A percentile compares a stretch with the other conserved stretches of the same genome.
Evolutionary conservation across 1,140 invertebrate species (phyloP).

Genomic region (Ostrea edulis): DNA sequence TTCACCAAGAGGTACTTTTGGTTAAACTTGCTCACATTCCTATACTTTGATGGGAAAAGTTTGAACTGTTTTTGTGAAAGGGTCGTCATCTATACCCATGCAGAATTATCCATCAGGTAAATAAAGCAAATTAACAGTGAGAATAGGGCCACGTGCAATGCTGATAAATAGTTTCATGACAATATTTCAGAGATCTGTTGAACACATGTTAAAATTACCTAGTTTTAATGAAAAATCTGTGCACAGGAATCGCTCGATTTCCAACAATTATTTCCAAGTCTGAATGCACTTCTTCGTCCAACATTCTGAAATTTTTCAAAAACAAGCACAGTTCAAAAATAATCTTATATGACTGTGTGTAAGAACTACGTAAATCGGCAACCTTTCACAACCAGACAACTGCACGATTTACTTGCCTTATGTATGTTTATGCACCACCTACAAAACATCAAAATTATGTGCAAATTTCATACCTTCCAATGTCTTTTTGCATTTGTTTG

Average conservation of each 20-base stretch:
- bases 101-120: too few relatives aligned
- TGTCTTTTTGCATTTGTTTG: conserved; percentile 51
- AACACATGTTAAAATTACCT: conserved; percentile 54
- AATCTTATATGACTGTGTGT: neutral
- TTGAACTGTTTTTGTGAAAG: too few relatives aligned
- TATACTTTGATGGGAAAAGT: too few relatives aligned
- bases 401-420: neutral
- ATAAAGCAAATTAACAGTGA: too few relatives aligned
- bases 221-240: conserved; percentile 57
- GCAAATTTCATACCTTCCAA: conserved; percentile 30
- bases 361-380: neutral
- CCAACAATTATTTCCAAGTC: conserved; percentile 57
- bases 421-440: neutral
- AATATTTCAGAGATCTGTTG: neutral
- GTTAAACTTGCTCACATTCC: too few relatives aligned
- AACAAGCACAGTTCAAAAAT: neutral
- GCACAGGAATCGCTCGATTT: conserved; percentile 44
- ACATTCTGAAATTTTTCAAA: conserved; percentile 53
- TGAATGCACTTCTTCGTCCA: conserved; percentile 56
- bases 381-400: neutral
- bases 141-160: too few relatives aligned
- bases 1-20: too few relatives aligned
- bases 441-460: neutral
- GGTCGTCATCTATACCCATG: too few relatives aligned
- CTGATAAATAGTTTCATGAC: too few relatives aligned